Evolutionary conservation across 2,888 invertebrate genomes (phyloP).

Genomic region (Atrina japonica): DNA sequence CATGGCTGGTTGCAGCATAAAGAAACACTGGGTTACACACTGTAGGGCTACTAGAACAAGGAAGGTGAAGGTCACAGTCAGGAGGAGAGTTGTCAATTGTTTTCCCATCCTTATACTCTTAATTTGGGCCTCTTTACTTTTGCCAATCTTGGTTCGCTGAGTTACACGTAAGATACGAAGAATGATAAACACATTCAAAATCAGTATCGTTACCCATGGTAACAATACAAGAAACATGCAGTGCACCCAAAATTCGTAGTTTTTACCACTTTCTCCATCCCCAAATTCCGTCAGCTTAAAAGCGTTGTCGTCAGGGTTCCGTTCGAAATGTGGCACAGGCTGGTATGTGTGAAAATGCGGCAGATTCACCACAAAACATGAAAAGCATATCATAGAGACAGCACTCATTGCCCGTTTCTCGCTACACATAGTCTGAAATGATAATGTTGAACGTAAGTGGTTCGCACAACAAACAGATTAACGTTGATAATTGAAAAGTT

Average conservation of each 20-base stretch:
- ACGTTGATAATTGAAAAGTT: too few relatives aligned
- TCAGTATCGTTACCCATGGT: slow-evolving; percentile 65
- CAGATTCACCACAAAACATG: slow-evolving; percentile 65
- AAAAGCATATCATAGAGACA: slow-evolving; percentile 56
- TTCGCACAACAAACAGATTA: too few relatives aligned
- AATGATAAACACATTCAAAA: slow-evolving; percentile 65
- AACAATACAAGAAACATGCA: slow-evolving; percentile 68
- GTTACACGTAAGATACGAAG: slow-evolving; percentile 54
- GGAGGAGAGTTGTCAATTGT: slow-evolving; percentile 64
- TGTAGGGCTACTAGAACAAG: slow-evolving; percentile 62
- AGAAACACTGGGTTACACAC: slow-evolving; percentile 69
- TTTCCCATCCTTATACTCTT: slow-evolving; percentile 58
- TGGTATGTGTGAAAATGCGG: slow-evolving; percentile 65
- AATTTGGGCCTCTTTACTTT: slow-evolving; percentile 50
- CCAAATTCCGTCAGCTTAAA: slow-evolving; percentile 57
- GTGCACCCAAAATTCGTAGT: slow-evolving; percentile 72
- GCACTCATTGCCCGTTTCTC: slow-evolving; percentile 55
- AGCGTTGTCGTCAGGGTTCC: slow-evolving; percentile 42
- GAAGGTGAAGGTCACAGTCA: slow-evolving; percentile 69
- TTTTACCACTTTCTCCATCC: slow-evolving; percentile 50
- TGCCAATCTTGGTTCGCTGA: slow-evolving; percentile 55
- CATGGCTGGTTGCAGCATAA: slow-evolving; percentile 59
- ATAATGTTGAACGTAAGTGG: too few relatives aligned
- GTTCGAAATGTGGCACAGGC: slow-evolving; percentile 45
- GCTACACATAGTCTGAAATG: slow-evolving; percentile 64